Evolutionary conservation across 2,113 vertebrate species (phyloP).

Genomic region (Felis chaus): DNA sequence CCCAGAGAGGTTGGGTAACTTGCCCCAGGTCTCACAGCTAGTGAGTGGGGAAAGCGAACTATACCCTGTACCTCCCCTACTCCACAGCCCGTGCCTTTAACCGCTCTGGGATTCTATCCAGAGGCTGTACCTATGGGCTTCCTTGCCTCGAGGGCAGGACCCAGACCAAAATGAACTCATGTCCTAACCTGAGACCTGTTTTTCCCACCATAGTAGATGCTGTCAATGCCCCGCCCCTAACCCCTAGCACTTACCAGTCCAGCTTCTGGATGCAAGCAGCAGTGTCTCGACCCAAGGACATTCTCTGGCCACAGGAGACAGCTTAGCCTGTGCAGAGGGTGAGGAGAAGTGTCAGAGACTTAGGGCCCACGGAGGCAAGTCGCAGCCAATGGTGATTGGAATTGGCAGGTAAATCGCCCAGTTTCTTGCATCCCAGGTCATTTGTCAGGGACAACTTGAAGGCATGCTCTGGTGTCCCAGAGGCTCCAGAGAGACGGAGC

Average conservation of each 20-base stretch:
- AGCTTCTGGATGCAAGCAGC: background rate
- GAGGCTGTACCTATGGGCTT: background rate
- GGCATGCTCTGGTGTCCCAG: background rate
- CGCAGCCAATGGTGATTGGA: background rate
- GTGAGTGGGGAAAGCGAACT: background rate
- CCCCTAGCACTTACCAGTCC: background rate
- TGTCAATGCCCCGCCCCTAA: accelerated
- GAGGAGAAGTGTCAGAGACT: background rate
- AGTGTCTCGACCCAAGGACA: background rate
- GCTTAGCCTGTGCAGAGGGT: background rate
- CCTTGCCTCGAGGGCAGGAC: background rate
- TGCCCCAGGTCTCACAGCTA: background rate
- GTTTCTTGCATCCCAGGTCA: background rate
- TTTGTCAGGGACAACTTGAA: background rate
- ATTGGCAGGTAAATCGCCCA: background rate
- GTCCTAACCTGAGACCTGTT: too few species aligned
- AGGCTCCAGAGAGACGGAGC: background rate
- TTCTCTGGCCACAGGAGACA: background rate
- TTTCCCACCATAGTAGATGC: background rate
- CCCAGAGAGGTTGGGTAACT: background rate
- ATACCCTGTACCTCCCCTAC: background rate
- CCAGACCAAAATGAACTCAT: background rate
- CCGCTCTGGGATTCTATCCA: background rate
- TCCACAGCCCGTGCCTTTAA: background rate
- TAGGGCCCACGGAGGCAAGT: background rate